These are phyloP conservation scores for Drosophila micromelanica DNA, from an alignment of 1,140 invertebrate species.

Conservation along the genomic window DNA sequence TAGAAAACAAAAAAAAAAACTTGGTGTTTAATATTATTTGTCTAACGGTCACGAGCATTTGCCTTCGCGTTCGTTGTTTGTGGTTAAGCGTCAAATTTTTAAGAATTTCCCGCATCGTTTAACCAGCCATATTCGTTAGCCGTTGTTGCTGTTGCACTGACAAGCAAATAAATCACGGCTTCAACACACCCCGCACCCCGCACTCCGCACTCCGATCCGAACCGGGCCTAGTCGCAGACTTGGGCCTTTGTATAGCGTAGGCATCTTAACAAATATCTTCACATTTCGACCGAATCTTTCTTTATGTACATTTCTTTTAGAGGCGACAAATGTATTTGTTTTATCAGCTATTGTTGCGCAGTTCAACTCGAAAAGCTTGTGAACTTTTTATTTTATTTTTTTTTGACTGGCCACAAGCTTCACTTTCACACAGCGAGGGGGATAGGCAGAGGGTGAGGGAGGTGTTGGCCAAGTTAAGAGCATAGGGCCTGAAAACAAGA, in stretches of 20 bases:
- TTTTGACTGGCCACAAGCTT: slow-evolving; percentile 52
- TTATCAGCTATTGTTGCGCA: slow-evolving; percentile 80
- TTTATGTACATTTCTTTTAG: slow-evolving; percentile 56
- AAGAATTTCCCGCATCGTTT: slow-evolving; percentile 81
- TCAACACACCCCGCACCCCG: slow-evolving; percentile 5
- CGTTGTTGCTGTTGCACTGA: slow-evolving; percentile 66
- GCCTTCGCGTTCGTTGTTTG: slow-evolving; percentile 53
- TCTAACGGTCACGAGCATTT: slow-evolving; percentile 81
- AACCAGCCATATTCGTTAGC: slow-evolving; percentile 67
- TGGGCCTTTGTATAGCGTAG: slow-evolving; percentile 62
- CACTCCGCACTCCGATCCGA: too few relatives aligned
- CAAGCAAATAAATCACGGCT: slow-evolving; percentile 78
- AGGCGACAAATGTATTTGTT: slow-evolving; percentile 82
- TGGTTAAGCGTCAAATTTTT: slow-evolving; percentile 61
- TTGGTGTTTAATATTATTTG: slow-evolving; percentile 81
- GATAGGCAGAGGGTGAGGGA: neutral
- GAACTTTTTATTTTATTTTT: slow-evolving; percentile 64
- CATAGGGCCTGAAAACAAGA: slow-evolving; percentile 23
- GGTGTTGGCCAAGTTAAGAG: neutral
- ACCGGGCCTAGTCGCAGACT: neutral
- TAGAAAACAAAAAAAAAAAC: slow-evolving; percentile 9
- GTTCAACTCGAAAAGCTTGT: slow-evolving; percentile 59
- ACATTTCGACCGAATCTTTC: slow-evolving; percentile 62
- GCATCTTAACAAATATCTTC: slow-evolving; percentile 67
- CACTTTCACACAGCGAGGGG: slow-evolving; percentile 47